Evolutionary conservation across 1,140 invertebrate genomes (phyloP), one percentile per base, ranked within the genome.

Genomic region (Cydia amplana): DNA sequence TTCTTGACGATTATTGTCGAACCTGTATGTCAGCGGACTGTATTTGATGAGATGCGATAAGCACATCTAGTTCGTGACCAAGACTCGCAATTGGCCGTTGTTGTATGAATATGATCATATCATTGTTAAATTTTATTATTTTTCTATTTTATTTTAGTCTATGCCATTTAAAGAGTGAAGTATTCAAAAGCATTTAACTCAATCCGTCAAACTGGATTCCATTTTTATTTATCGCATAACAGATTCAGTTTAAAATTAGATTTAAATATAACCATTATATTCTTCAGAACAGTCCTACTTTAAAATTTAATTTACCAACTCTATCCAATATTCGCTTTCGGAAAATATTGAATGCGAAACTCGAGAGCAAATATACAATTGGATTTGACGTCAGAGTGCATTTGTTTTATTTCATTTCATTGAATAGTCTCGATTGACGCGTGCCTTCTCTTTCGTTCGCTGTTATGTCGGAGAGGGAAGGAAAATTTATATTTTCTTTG

Each of bases 301-400:
- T 70, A 18, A 70, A 70, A 70, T 70, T 70, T 40, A 70, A 70
- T 70, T 70, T 70, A 18, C 28, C 14, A 10, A 70, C 65, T 70
- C 28, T 36, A 70, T 70, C 65, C 65, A 70, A 70, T 70, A 70
- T 70, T 55, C 72, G 51, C 49, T 20, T 73, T 49, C 43, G 72
- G 72, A 43, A 73, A 73, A 73, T 73, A 73, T 51, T 49, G 72
- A 49, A 73, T 51, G 4, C 65, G 65, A 40, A 70, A 70, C 32
- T 70, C 32, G 65, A 70, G 65, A 20, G 64, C 64, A 67, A 67
- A 70, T 70, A 70, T 70, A 70, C 65, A 70, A 70, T 70, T 36
- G 65, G 12, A 70, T 70, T 70, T 70, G 65, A 70, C 32, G 65
- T 70, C 65, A 70, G 65, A 36, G 32, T 36, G 65, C 25, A 70